These are phyloP conservation scores for Ernsta delagoae DNA, from an alignment of 2,888 invertebrate species.

Conservation along the genomic window DNA sequence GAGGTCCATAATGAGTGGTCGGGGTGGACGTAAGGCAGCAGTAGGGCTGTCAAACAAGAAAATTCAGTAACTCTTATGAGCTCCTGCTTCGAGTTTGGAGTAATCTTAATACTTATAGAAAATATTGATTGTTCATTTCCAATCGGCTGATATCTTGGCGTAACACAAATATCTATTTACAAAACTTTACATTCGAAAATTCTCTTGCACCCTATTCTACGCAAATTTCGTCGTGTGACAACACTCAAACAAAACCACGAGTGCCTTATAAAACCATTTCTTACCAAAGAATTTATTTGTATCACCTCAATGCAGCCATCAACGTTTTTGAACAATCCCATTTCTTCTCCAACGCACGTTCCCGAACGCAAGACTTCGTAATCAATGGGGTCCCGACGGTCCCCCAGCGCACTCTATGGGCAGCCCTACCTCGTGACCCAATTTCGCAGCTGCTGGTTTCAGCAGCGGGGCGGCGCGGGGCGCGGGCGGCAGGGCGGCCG, in stretches of 20 bases:
- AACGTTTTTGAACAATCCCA: background rate
- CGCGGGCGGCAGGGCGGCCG: constrained; percentile 61
- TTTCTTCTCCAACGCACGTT: background rate
- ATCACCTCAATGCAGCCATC: too few relatives aligned
- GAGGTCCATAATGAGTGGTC: constrained; percentile 50
- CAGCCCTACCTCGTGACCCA: constrained; percentile 72
- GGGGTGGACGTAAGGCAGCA: constrained; percentile 62
- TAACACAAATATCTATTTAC: too few relatives aligned
- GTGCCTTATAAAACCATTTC: too few relatives aligned
- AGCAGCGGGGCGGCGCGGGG: constrained; percentile 66
- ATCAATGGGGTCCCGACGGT: constrained; percentile 1
- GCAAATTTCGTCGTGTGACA: too few relatives aligned
- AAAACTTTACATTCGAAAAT: too few relatives aligned
- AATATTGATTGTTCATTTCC: too few relatives aligned
- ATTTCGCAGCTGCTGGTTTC: constrained; percentile 84
- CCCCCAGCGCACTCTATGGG: constrained; percentile 39
- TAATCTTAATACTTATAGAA: too few relatives aligned
- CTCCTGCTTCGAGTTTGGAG: too few relatives aligned
- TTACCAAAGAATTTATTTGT: too few relatives aligned
- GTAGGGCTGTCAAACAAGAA: constrained; percentile 50
- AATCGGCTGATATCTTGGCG: background rate
- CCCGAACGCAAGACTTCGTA: background rate
- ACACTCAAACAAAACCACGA: too few relatives aligned
- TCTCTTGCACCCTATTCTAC: too few relatives aligned
- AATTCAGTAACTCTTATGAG: too few relatives aligned